These are phyloP conservation scores for Sceloporus undulatus DNA, from an alignment of 2,113 vertebrate species.

Conservation along the genomic window DNA sequence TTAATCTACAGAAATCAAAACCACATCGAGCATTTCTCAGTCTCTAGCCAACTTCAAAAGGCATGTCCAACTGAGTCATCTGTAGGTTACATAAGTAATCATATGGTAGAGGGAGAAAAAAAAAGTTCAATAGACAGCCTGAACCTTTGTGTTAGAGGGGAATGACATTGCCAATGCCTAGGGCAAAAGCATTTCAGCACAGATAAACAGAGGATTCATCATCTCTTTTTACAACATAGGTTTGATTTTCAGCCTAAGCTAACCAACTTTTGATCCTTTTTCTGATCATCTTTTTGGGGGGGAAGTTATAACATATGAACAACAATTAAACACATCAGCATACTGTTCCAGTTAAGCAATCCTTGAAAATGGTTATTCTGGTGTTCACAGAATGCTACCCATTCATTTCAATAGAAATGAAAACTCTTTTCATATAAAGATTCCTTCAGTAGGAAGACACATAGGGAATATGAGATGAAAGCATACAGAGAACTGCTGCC, in stretches of 20 bases:
- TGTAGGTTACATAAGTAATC: constrained; percentile 4
- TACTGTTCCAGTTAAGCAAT: neutral
- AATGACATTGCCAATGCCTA: constrained; percentile 22
- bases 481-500: neutral
- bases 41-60: neutral
- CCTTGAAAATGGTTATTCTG: neutral
- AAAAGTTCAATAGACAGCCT: neutral
- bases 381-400: too few relatives aligned
- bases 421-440: neutral
- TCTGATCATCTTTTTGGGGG: neutral
- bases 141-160: constrained; percentile 25
- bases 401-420: too few relatives aligned
- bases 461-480: too few relatives aligned
- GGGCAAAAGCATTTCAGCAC: constrained; percentile 8
- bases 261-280: constrained; percentile 8
- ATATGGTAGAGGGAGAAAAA: neutral
- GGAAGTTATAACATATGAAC: neutral
- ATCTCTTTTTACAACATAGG: neutral
- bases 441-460: too few relatives aligned
- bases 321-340: neutral
- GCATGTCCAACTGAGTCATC: constrained; percentile 2
- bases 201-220: constrained; percentile 14
- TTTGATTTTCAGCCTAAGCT: neutral
- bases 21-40: neutral
- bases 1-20: constrained; percentile 35